A percentile compares a stretch with the other conserved stretches of the same genome.
Evolutionary conservation across 2,797 vertebrate species (phyloP).

Genomic region (Phalanger gymnotis): DNA sequence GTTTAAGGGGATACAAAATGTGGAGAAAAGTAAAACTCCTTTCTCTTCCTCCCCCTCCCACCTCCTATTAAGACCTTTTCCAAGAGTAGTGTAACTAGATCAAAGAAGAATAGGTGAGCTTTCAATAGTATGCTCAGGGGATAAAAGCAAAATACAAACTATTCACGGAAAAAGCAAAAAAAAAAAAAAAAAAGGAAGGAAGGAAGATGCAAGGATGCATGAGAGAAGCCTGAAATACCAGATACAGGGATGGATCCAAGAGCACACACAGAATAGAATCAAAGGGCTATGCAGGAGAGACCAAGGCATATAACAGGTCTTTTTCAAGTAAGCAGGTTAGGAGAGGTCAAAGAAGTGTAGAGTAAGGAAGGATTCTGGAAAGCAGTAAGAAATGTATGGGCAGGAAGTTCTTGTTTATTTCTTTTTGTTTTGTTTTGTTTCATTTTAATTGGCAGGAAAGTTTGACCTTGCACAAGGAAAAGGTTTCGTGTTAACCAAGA

Average conservation of each 20-base stretch:
- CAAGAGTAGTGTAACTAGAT: background rate
- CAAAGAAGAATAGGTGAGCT: background rate
- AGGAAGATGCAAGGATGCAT: fast-evolving
- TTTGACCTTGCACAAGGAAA: background rate
- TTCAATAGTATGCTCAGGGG: background rate
- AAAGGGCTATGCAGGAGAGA: background rate
- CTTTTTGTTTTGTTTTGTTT: background rate
- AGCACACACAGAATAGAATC: background rate
- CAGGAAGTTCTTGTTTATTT: background rate
- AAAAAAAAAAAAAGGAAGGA: too few species aligned
- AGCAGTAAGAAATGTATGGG: background rate
- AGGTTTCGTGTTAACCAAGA: background rate
- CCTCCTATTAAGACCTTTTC: background rate
- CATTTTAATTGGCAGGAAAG: background rate
- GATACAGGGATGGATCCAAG: background rate
- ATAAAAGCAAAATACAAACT: background rate
- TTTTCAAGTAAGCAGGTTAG: background rate
- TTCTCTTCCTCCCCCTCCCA: background rate
- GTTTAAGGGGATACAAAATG: background rate
- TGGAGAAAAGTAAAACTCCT: background rate
- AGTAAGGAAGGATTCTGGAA: background rate
- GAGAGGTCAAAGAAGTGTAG: background rate
- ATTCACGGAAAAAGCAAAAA: background rate
- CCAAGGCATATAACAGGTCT: background rate
- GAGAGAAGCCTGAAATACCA: fast-evolving